Evolutionary conservation across 2,888 invertebrate genomes (phyloP).

Genomic region (Tromatobia lineatoria): DNA sequence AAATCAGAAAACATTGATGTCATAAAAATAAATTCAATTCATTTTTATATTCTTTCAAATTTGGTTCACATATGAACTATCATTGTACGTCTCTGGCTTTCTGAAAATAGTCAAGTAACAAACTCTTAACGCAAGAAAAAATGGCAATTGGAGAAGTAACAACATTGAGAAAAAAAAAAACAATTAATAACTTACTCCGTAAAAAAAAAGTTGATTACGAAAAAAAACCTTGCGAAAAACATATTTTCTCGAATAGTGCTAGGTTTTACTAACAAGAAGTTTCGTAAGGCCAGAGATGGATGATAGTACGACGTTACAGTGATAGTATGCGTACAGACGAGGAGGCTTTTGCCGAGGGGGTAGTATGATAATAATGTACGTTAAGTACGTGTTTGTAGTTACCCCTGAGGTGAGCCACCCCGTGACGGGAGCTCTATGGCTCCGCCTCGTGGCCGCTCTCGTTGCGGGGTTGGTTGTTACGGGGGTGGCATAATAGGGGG

Average conservation of each 20-base stretch:
- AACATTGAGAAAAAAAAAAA: too few relatives aligned
- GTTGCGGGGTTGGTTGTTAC: constrained; percentile 71
- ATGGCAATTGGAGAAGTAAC: too few relatives aligned
- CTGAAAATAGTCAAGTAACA: too few relatives aligned
- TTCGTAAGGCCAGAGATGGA: not conserved
- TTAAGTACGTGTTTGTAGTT: constrained; percentile 85
- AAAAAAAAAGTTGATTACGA: not conserved
- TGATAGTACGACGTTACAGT: constrained; percentile 5
- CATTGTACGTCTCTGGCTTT: too few relatives aligned
- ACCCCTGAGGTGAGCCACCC: constrained; percentile 84
- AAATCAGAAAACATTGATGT: too few relatives aligned
- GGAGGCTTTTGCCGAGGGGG: constrained; percentile 11
- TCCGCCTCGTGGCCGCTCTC: constrained; percentile 65
- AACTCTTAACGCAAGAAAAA: too few relatives aligned
- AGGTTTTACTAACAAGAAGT: constrained; percentile 2
- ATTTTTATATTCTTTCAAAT: too few relatives aligned
- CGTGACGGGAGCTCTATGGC: constrained; percentile 64
- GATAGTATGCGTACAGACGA: constrained; percentile 32
- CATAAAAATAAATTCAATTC: too few relatives aligned
- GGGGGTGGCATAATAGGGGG: constrained; percentile 79
- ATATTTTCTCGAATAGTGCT: not conserved
- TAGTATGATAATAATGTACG: constrained; percentile 82
- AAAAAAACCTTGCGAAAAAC: not conserved
- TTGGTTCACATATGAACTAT: too few relatives aligned
- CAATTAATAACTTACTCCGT: too few relatives aligned